These are phyloP conservation scores for Polyergus mexicanus DNA, from an alignment of 1,140 invertebrate genomes.

Conservation along the genomic window DNA sequence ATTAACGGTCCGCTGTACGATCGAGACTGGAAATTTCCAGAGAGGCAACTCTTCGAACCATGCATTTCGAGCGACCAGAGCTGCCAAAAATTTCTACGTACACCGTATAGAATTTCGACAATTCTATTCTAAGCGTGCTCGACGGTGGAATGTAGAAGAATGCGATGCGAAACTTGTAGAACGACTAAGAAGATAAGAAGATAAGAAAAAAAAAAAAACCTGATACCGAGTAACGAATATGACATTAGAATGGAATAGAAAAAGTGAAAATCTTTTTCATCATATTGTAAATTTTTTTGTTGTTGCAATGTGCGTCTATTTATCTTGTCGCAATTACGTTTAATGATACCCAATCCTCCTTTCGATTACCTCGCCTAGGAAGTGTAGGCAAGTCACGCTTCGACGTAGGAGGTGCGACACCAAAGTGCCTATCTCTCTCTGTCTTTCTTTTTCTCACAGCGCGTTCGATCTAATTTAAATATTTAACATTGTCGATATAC, in stretches of 20 bases:
- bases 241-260: not conserved
- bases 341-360: conserved; percentile 41
- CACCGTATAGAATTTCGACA: not conserved
- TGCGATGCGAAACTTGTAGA: not conserved
- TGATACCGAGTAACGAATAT: not conserved
- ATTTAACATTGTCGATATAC: conserved; percentile 63
- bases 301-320: not conserved
- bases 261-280: not conserved
- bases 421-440: not conserved
- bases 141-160: not conserved
- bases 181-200: not conserved
- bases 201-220: not conserved
- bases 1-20: conserved; percentile 54
- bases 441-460: not conserved
- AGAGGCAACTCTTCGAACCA: not conserved
- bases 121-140: conserved; percentile 49
- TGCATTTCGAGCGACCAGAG: not conserved
- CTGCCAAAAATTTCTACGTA: conserved; percentile 24
- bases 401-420: conserved; percentile 41
- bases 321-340: conserved; percentile 29
- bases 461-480: conserved; percentile 71
- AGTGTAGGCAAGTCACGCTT: conserved; percentile 29
- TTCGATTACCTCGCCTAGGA: not conserved
- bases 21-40: conserved; percentile 54
- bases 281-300: not conserved